Evolutionary conservation across 1,140 invertebrate genomes (phyloP), one percentile per base, ranked within the genome.

Genomic region (Heliconius nattereri): DNA sequence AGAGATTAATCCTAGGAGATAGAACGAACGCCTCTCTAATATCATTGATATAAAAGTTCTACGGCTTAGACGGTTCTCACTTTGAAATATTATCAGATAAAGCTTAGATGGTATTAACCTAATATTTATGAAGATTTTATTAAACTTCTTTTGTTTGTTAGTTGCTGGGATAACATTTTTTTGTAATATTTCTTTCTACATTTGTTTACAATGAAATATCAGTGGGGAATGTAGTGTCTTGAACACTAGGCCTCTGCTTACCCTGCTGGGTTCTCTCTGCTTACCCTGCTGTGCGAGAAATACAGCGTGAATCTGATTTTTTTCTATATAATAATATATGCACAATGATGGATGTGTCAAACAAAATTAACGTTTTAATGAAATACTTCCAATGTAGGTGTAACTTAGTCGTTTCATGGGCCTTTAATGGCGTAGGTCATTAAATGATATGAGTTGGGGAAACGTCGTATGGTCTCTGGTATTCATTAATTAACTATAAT

Each of bases 1-100:
- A 75, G 78, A 75, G 40, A 75, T 75, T 79, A 75, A 79, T 75
- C 23, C 73, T 71, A 71, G 60, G 73, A 75, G 66, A 73, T 78
- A 52, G 76, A 72, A n/a, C 75, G 60, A 71, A 40, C 75, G 75
- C 75, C 60, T 71, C 66, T 71, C 66, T 60, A 76, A 76, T 77
- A 52, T 49, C 76, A 60, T 71, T 76, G 20, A 76, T 76, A 76
- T 45, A 71, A 45, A 76, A 76, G 19, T 76, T 52, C 75, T 76
- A 71, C 29, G 16, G 37, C 71, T 37, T 29, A 74, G 49, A 16
- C 45, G 13, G 32, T 74, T 74, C 29, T 71, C 29, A 71, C 71
- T 71, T 71, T 71, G 71, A n/a, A 37, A 71, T 66, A 26, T 26
- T 66, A 26, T 26, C 23, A 13, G 60, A 66, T 66, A 66, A 16